Conservation (phyloP, 2,113 vertebrate species). For the Canis aureus region DNA sequence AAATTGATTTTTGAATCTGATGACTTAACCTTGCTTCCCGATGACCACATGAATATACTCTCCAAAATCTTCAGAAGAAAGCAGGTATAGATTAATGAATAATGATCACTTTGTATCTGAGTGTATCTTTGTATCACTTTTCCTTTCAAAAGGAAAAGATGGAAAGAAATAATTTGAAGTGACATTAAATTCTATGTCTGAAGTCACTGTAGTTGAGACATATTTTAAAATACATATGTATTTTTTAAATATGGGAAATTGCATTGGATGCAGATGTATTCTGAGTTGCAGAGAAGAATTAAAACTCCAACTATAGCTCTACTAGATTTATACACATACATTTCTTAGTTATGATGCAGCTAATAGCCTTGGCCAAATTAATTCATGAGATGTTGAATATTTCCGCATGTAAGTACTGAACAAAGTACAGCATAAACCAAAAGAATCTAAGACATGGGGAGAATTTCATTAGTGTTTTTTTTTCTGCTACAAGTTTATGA, state of each 20-base stretch:
- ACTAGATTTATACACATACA: neutral
- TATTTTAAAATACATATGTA: neutral
- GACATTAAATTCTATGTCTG: neutral
- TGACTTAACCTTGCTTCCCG: neutral
- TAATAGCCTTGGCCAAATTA: neutral
- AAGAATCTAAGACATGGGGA: neutral
- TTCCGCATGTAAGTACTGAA: neutral
- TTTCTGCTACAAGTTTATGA: neutral
- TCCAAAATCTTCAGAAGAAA: neutral
- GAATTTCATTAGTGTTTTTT: neutral
- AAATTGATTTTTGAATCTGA: neutral
- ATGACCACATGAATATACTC: neutral
- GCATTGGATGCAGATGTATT: neutral
- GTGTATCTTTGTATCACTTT: too few relatives aligned
- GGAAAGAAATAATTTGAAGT: neutral
- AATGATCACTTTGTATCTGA: neutral
- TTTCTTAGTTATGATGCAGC: neutral
- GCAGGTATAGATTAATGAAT: neutral
- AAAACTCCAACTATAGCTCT: neutral
- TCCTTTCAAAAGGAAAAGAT: neutral
- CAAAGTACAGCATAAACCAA: neutral
- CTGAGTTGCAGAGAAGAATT: conserved; percentile 11
- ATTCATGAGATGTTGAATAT: neutral
- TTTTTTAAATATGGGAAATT: neutral
- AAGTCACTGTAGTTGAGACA: neutral